Base-by-base conservation (phyloP, 2,113 vertebrate genomes). In the Taxidea taxus region DNA sequence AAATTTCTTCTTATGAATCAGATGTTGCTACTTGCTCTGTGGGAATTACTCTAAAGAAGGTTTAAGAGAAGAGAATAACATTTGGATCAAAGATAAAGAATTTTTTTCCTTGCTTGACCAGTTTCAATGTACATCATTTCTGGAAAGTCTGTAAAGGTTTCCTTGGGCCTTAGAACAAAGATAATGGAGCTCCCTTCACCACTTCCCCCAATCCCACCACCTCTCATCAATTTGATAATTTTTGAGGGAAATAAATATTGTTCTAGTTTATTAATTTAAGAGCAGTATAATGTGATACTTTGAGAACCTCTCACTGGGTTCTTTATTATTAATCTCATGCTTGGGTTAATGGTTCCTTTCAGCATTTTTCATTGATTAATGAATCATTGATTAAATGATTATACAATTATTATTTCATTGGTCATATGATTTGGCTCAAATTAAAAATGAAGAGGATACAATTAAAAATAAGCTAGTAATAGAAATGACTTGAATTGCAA, bases 41-140 rank as follows among this genome's bases (percentile, higher is more conserved):
- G 92, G 89, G 90, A 98, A 97, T 64, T 94, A 39, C 14, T 97
- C 78, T 97, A 64, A 84, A 92, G 96, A 95, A 88, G 81, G 82
- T 54, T 0, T 0, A 96, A 95, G 87, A 95, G 98, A 96, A 98
- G 92, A 98, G 95, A 96, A 72, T 82, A 97, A 84, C 1, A 0
- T 81, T 94, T 95, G 90, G 86, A 97, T 66, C 51, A 39, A 21
- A 75, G 92, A 87, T 93, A 98, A 97, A 95, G 75, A 49, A 78
- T 97, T 95, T 98, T 98, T 93, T 97, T 97, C 77, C 62, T 60
- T 66, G 21, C 62, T 86, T 97, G 92, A 89, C 84, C 91, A 68
- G 44, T 93, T 97, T 95, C 23, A 9, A 0, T 81, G 66, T 96
- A 83, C 66, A 4, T 60, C 56, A 68, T 98, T 97, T 86, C 75